Evolutionary conservation across 1,140 invertebrate species (phyloP).

Genomic region (Ceratitis capitata): DNA sequence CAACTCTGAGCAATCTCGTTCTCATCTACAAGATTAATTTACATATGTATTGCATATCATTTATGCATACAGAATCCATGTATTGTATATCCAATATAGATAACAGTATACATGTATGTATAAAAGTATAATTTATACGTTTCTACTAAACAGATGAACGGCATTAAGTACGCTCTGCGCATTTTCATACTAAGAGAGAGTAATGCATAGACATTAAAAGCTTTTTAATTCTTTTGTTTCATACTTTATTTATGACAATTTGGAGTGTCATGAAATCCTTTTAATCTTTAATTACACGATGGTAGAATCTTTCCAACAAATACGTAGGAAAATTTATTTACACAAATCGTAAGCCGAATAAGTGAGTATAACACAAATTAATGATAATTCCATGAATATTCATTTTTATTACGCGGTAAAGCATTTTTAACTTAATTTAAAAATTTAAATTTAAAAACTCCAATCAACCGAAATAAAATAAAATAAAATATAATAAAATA

Average conservation of each 20-base stretch:
- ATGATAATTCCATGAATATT: no score
- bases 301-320: not conserved
- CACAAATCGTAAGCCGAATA: not conserved
- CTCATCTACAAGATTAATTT: no score
- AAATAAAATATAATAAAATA: no score
- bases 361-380: no score
- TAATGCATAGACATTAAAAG: conserved; percentile 7
- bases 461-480: no score
- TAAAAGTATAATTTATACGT: no score
- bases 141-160: not conserved
- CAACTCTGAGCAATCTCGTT: no score
- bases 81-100: not conserved
- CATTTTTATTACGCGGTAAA: no score
- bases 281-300: conserved; percentile 2
- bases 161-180: not conserved
- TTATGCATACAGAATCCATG: no score
- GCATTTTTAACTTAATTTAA: no score
- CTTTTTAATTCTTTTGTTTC: not conserved
- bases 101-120: not conserved
- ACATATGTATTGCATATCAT: no score
- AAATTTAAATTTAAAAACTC: no score
- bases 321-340: not conserved
- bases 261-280: not conserved
- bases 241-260: not conserved
- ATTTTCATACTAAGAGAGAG: not conserved